phyloP scores from a whole-genome alignment of 2,888 invertebrate species.

The Tipula helvola region DNA sequence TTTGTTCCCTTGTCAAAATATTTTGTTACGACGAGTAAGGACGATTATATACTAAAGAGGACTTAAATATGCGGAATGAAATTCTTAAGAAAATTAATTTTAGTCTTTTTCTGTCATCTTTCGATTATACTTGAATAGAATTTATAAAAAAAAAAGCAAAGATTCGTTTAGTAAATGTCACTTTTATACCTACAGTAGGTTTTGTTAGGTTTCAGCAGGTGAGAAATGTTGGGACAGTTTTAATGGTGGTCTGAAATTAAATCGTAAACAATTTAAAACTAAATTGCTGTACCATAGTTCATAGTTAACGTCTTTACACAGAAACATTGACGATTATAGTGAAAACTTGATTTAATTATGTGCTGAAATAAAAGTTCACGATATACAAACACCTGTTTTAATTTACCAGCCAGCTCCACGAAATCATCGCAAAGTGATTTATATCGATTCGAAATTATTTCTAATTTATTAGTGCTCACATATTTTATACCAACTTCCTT shows the following conservation, averaged over 20 bases:
- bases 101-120: not conserved
- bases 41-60: not conserved
- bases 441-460: not conserved
- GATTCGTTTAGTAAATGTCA: no score
- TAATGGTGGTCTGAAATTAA: no score
- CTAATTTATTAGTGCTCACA: not conserved
- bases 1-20: not conserved
- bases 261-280: no score
- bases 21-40: not conserved
- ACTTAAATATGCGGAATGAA: not conserved
- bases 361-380: no score
- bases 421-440: not conserved
- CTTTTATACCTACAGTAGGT: no score
- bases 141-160: not conserved
- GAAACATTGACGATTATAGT: no score
- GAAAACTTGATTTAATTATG: no score
- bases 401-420: not conserved
- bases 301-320: no score
- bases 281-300: no score
- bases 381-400: no score
- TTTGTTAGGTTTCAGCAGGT: no score
- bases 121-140: not conserved
- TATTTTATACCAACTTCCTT: not conserved
- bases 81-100: not conserved
- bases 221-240: no score